Base-by-base conservation (phyloP, 30 jellyfish, hydroid and myxozoan genomes). In the Sanderia malayensis region DNA sequence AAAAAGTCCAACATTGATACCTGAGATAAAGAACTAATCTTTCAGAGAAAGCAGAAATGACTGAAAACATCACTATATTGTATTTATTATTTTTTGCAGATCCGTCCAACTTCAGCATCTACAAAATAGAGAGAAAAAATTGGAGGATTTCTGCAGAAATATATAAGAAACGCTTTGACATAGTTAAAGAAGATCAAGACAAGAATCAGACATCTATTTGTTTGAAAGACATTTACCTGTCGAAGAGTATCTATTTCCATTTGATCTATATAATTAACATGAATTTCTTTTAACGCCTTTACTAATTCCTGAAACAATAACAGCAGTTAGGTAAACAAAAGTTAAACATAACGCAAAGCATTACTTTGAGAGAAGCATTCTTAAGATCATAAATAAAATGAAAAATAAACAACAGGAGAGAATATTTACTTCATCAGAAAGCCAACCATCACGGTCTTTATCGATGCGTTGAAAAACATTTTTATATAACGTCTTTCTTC, bases 361-460 rank as follows among this genome's bases (percentile, higher is more conserved):
- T n/a, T n/a, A n/a, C n/a, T n/a, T n/a, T n/a, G n/a, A n/a, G n/a
- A n/a, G n/a, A n/a, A n/a, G n/a, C n/a, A n/a, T n/a, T n/a, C n/a
- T n/a, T n/a, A n/a, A n/a, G n/a, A n/a, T n/a, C n/a, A n/a, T n/a
- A n/a, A n/a, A n/a, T n/a, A n/a, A n/a, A n/a, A n/a, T n/a, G n/a
- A n/a, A n/a, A n/a, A n/a, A n/a, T n/a, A n/a, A n/a, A n/a, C n/a
- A n/a, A n/a, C n/a, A n/a, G n/a, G n/a, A n/a, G n/a, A n/a, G n/a
- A n/a, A n/a, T n/a, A n/a, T n/a, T n/a, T 21, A 76, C 87, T 31
- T 47, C 25, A 26, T 76, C 37, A n/a, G 87, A 61, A 26, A 76
- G 7, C 79, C 79, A 76, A 19, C 87, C 87, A 46, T 76, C 87
- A 49, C 87, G 70, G 64, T 76, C 80, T 61, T 76, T 61, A 66